Evolutionary conservation across 2,113 vertebrate species (phyloP).

Genomic region (Speoplatyrhinus poulsoni): DNA sequence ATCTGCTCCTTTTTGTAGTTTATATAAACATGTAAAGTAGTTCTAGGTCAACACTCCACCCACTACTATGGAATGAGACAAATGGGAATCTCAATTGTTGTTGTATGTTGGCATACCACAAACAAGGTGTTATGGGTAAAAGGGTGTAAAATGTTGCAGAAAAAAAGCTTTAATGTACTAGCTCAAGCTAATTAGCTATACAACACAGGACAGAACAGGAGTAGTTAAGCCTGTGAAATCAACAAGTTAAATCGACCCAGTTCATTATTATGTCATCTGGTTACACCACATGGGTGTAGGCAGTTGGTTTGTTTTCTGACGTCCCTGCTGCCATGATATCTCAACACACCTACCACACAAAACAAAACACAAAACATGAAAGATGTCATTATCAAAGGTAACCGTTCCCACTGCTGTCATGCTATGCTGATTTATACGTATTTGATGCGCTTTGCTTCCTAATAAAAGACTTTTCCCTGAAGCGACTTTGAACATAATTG

Average conservation of each 20-base stretch:
- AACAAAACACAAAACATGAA: conserved; percentile 11
- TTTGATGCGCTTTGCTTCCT: conserved; percentile 28
- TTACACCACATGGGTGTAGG: conserved; percentile 5
- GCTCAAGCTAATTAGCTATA: background rate
- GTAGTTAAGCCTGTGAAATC: conserved; percentile 17
- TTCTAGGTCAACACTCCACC: too few relatives aligned
- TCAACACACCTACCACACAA: conserved; percentile 19
- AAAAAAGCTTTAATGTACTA: background rate
- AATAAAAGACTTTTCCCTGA: conserved; percentile 33
- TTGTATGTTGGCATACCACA: too few relatives aligned
- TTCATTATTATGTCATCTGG: conserved; percentile 18
- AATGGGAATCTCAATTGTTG: too few relatives aligned
- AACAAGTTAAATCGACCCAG: conserved; percentile 15
- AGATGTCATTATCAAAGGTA: conserved; percentile 24
- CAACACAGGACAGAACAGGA: conserved; percentile 2
- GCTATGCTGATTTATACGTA: conserved; percentile 23
- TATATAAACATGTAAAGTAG: too few relatives aligned
- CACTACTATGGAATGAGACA: too few relatives aligned
- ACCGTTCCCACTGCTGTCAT: conserved; percentile 25
- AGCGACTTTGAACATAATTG: background rate
- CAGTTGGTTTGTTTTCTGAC: conserved; percentile 43
- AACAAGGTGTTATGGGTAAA: background rate
- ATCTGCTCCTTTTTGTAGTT: too few relatives aligned
- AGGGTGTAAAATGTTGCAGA: background rate
- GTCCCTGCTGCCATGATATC: conserved; percentile 22